Percentiles rank a stretch among this genome's conserved stretches.
phyloP scores from a whole-genome alignment of 30 jellyfish, hydroid and myxozoan species.

The Aurelia sp. region DNA sequence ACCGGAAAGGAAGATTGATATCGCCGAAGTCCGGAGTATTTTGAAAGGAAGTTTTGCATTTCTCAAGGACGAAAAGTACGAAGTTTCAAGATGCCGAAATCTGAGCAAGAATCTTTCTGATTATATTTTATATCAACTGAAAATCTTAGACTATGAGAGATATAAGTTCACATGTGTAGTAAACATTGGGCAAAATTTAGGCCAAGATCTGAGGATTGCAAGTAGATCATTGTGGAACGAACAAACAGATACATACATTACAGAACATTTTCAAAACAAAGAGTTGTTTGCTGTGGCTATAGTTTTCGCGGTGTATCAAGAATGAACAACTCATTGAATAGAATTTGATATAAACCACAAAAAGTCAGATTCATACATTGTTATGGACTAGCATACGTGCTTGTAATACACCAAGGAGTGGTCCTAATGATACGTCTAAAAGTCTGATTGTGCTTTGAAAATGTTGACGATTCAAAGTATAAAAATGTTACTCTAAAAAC shows the following conservation, averaged over 20 bases:
- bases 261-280: constrained; percentile 63
- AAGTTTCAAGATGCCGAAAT: constrained; percentile 53
- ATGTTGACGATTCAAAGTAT: too few relatives aligned
- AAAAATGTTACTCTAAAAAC: too few relatives aligned
- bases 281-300: constrained; percentile 78
- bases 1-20: constrained; percentile 61
- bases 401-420: too few relatives aligned
- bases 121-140: constrained; percentile 70
- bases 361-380: too few relatives aligned
- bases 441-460: too few relatives aligned
- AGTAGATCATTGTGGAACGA: constrained; percentile 84
- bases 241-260: constrained; percentile 62
- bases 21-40: constrained; percentile 42
- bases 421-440: too few relatives aligned
- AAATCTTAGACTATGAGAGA: constrained; percentile 62
- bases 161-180: constrained; percentile 73
- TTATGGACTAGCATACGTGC: too few relatives aligned
- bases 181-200: constrained; percentile 78
- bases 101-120: constrained; percentile 83
- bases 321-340: not conserved
- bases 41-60: constrained; percentile 38
- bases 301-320: constrained; percentile 78
- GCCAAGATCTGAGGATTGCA: constrained; percentile 76
- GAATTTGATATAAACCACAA: too few relatives aligned
- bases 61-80: constrained; percentile 68